Evolutionary conservation across 1,140 invertebrate genomes (phyloP).

Genomic region (Mylabris phalerata): DNA sequence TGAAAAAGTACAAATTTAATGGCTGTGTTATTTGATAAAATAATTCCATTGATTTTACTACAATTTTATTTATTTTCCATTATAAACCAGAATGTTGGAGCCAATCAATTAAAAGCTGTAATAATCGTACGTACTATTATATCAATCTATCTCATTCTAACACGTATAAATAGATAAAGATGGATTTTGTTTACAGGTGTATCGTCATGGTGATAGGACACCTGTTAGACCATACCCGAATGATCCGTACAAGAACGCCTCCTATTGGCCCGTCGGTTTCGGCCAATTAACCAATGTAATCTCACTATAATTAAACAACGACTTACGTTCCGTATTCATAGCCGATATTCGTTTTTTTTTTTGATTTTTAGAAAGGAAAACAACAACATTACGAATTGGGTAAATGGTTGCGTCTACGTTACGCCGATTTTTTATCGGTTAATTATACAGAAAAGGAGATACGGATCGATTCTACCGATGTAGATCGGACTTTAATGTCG

Average conservation of each 20-base stretch:
- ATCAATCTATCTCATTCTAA: too few relatives aligned
- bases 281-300: constrained; percentile 70
- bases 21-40: too few relatives aligned
- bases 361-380: constrained; percentile 61
- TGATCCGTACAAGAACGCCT: constrained; percentile 62
- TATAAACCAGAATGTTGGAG: too few relatives aligned
- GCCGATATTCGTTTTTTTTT: background rate
- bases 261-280: constrained; percentile 67
- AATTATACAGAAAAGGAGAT: constrained; percentile 39
- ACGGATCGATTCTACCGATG: constrained; percentile 63
- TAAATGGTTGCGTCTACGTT: constrained; percentile 67
- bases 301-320: background rate
- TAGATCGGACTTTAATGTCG: constrained; percentile 85
- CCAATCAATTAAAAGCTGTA: too few relatives aligned
- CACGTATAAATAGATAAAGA: background rate
- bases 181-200: constrained; percentile 23
- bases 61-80: too few relatives aligned
- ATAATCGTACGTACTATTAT: too few relatives aligned
- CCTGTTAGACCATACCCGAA: constrained; percentile 65
- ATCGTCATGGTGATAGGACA: constrained; percentile 73
- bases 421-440: constrained; percentile 53
- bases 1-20: too few relatives aligned
- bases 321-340: too few relatives aligned
- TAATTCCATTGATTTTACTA: too few relatives aligned
- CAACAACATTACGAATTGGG: constrained; percentile 70